Evolutionary conservation across 2,888 invertebrate species (phyloP).

Genomic region (Lasius fuliginosus): DNA sequence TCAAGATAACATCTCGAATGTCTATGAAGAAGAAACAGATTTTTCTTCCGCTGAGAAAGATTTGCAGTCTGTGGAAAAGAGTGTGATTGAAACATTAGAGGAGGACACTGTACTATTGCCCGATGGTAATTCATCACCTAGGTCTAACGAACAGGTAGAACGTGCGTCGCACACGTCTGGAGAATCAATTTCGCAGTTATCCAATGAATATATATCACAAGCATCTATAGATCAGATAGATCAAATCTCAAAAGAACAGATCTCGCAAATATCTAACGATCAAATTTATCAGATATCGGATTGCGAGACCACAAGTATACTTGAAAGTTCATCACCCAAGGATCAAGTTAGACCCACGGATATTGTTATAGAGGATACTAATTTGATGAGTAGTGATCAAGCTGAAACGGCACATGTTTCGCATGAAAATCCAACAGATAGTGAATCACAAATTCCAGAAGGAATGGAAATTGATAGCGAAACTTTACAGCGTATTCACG

Average conservation of each 20-base stretch:
- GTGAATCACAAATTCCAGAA: slow-evolving; percentile 83
- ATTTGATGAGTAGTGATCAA: slow-evolving; percentile 68
- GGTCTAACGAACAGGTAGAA: slow-evolving; percentile 68
- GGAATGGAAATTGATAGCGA: slow-evolving; percentile 85
- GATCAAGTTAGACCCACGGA: slow-evolving; percentile 70
- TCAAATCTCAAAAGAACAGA: slow-evolving; percentile 75
- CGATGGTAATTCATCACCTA: slow-evolving; percentile 64
- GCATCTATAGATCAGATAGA: slow-evolving; percentile 66
- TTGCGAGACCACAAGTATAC: slow-evolving; percentile 75
- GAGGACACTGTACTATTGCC: slow-evolving; percentile 68
- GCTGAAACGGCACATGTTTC: slow-evolving; percentile 69
- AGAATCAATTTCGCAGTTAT: slow-evolving; percentile 70
- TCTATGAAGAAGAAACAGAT: slow-evolving; percentile 72
- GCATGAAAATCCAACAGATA: slow-evolving; percentile 75
- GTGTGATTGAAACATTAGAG: slow-evolving; percentile 66
- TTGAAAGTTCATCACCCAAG: slow-evolving; percentile 72
- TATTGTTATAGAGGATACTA: slow-evolving; percentile 73
- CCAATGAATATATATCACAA: slow-evolving; percentile 69
- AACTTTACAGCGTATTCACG: slow-evolving; percentile 84
- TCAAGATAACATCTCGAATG: slow-evolving; percentile 56
- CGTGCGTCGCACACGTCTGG: slow-evolving; percentile 63
- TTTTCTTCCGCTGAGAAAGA: slow-evolving; percentile 61
- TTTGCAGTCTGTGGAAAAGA: slow-evolving; percentile 59
- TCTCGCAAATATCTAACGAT: slow-evolving; percentile 74
- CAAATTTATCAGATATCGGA: slow-evolving; percentile 79